phyloP scores from a whole-genome alignment of 2,113 vertebrate species.

The Galemys pyrenaicus region DNA sequence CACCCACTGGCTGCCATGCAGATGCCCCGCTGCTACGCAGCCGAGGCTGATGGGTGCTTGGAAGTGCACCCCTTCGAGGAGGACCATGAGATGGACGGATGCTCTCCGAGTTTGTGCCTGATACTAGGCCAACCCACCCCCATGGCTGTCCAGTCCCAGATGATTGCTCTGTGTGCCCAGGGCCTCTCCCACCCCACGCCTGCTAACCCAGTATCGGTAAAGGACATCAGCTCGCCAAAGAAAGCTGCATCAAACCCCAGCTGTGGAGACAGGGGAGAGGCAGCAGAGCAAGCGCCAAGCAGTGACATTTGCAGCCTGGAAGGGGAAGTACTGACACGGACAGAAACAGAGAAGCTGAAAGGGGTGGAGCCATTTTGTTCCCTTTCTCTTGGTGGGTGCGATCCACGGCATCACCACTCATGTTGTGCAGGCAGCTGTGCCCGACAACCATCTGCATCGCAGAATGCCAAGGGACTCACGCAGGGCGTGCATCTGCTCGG shows the following conservation, averaged over 20 bases:
- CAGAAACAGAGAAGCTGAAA: not conserved
- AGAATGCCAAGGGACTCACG: not conserved
- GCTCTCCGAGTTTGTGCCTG: not conserved
- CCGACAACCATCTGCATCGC: not conserved
- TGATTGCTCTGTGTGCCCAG: not conserved
- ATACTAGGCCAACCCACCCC: not conserved
- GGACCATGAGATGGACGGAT: no score
- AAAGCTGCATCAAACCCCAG: not conserved
- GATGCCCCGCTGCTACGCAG: not conserved
- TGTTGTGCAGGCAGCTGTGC: slow-evolving; percentile 34
- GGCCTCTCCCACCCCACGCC: not conserved
- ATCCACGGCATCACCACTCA: not conserved
- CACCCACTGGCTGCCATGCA: not conserved
- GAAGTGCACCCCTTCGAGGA: not conserved
- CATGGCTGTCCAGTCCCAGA: not conserved
- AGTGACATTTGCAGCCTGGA: not conserved
- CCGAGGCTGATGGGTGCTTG: not conserved
- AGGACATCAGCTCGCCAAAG: not conserved
- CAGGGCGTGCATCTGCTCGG: not conserved
- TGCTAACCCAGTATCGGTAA: not conserved
- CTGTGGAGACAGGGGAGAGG: not conserved
- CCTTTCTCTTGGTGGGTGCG: slow-evolving; percentile 21
- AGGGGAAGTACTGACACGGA: not conserved
- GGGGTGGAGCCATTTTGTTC: not conserved
- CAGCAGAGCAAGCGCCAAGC: not conserved